Evolutionary conservation across 2,888 invertebrate genomes (phyloP).

Genomic region (Dichetophora obliterata): DNA sequence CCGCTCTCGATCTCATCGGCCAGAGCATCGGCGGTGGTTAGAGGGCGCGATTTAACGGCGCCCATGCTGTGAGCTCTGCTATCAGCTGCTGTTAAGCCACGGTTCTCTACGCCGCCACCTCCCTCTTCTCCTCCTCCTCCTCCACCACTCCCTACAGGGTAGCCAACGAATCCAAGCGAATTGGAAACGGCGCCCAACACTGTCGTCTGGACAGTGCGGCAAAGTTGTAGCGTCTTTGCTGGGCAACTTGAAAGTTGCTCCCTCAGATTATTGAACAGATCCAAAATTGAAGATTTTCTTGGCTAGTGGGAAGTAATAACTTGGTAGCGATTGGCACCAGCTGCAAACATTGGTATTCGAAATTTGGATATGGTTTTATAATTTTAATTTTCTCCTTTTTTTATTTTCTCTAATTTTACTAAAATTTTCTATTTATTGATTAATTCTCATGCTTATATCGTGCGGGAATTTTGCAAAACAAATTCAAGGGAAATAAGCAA

Average conservation of each 20-base stretch:
- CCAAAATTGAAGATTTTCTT: slow-evolving; percentile 59
- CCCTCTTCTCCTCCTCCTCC: slow-evolving; percentile 48
- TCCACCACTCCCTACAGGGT: slow-evolving; percentile 25
- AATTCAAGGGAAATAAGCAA: slow-evolving; percentile 17
- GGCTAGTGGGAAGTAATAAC: not conserved
- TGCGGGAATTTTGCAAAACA: slow-evolving; percentile 16
- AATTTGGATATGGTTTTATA: not conserved
- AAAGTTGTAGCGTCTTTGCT: slow-evolving; percentile 64
- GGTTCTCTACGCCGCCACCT: slow-evolving; percentile 45
- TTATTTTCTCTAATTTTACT: not conserved
- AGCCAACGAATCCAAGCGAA: slow-evolving; percentile 26
- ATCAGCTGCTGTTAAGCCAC: not conserved
- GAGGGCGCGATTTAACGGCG: slow-evolving; percentile 65
- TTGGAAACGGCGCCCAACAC: slow-evolving; percentile 60
- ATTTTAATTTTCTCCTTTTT: too few species aligned
- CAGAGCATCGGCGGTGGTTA: slow-evolving; percentile 60
- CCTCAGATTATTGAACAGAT: slow-evolving; percentile 67
- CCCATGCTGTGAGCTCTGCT: slow-evolving; percentile 59
- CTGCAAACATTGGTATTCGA: slow-evolving; percentile 32
- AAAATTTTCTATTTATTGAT: not conserved
- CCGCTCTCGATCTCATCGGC: slow-evolving; percentile 58
- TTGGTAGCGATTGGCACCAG: not conserved
- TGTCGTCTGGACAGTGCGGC: slow-evolving; percentile 62
- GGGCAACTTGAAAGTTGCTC: slow-evolving; percentile 70
- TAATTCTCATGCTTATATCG: slow-evolving; percentile 24